phyloP scores from a whole-genome alignment of 2,888 invertebrate species.

The Thereva unica region DNA sequence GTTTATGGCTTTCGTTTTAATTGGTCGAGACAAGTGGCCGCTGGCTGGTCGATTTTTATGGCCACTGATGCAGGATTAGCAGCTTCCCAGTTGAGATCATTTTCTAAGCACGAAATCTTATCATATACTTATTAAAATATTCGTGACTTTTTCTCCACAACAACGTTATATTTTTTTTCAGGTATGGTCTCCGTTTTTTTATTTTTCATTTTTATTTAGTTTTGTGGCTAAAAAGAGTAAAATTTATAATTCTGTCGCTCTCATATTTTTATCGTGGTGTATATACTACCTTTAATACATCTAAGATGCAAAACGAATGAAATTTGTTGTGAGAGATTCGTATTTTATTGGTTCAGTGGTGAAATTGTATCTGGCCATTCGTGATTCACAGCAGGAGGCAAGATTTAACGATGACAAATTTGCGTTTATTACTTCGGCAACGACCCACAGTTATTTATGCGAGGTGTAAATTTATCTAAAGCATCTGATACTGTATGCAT shows the following conservation, averaged over 20 bases:
- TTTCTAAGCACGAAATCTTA: slow-evolving; percentile 11
- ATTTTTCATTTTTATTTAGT: slow-evolving; percentile 19
- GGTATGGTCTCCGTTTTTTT: not conserved
- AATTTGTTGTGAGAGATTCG: slow-evolving; percentile 16
- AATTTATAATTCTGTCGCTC: slow-evolving; percentile 21
- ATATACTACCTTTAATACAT: too few relatives aligned
- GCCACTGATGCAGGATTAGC: slow-evolving; percentile 21
- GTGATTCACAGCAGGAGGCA: slow-evolving; percentile 27
- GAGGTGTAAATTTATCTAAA: slow-evolving; percentile 26
- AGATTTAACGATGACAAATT: slow-evolving; percentile 44
- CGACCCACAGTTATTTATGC: slow-evolving; percentile 42
- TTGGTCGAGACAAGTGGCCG: slow-evolving; percentile 45
- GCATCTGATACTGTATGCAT: too few relatives aligned
- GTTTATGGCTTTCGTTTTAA: slow-evolving; percentile 46
- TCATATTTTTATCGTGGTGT: slow-evolving; percentile 14
- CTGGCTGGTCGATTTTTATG: slow-evolving; percentile 8
- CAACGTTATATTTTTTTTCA: too few relatives aligned
- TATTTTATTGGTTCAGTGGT: slow-evolving; percentile 15
- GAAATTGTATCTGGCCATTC: slow-evolving; percentile 29
- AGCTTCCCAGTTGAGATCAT: not conserved
- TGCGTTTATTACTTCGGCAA: slow-evolving; percentile 43
- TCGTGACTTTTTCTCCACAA: not conserved
- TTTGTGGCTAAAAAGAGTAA: not conserved
- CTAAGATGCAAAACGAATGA: not conserved
- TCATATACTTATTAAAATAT: slow-evolving; percentile 17